Conservation (phyloP, 2,888 invertebrate genomes). For the Diplazon laetatorius region DNA sequence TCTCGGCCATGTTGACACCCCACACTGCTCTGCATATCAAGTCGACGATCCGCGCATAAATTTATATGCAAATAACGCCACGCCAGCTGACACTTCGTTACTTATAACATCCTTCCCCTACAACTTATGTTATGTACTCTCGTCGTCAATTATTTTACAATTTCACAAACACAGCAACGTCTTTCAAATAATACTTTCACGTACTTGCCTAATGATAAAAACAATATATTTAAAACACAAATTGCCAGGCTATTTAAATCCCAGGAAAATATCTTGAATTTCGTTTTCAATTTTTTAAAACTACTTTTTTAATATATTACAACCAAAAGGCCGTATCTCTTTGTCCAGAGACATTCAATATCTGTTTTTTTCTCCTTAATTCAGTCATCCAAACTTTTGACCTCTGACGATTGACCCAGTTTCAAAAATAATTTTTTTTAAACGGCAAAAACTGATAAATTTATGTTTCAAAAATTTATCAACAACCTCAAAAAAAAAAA, state of each 20-base stretch:
- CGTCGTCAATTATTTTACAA: constrained; percentile 58
- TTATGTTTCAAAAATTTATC: too few relatives aligned
- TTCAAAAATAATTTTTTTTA: too few relatives aligned
- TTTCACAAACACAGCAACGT: constrained; percentile 13
- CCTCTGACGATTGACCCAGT: not conserved
- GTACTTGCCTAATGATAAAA: too few relatives aligned
- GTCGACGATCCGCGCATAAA: constrained; percentile 53
- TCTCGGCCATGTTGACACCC: constrained; percentile 50
- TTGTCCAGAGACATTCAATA: not conserved
- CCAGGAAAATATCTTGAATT: too few relatives aligned
- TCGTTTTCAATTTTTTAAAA: too few relatives aligned
- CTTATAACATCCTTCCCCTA: constrained; percentile 62
- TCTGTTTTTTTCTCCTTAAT: not conserved
- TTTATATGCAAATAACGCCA: constrained; percentile 60
- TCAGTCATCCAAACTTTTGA: not conserved
- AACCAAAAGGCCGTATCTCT: not conserved
- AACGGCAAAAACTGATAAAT: too few relatives aligned
- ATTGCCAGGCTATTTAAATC: too few relatives aligned
- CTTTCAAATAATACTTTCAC: too few relatives aligned
- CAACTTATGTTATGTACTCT: constrained; percentile 48
- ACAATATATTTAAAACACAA: too few relatives aligned
- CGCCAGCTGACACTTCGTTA: constrained; percentile 60
- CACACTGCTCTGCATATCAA: constrained; percentile 53
- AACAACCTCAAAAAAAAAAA: not conserved
- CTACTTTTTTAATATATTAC: not conserved